Percentiles rank a stretch among this genome's conserved stretches.
Conservation (phyloP, 1,140 invertebrate species). For the Calliphora vicina region DNA sequence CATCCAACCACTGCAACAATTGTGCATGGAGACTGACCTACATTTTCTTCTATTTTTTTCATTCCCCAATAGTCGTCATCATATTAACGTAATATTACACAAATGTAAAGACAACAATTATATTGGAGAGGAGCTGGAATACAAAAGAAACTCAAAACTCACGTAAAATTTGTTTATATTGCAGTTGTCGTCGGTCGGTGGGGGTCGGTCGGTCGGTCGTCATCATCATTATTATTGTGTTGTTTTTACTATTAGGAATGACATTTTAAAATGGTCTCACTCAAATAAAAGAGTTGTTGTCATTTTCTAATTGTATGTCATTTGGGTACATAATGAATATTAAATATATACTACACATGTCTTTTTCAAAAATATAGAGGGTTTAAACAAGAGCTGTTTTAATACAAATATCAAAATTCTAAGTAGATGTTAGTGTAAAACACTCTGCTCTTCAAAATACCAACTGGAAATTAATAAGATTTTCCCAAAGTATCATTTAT, state of each 20-base stretch:
- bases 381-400: too few relatives aligned
- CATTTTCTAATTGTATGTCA: background rate
- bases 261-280: background rate
- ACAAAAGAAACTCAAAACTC: background rate
- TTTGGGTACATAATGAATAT: background rate
- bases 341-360: background rate
- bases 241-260: background rate
- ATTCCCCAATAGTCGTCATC: background rate
- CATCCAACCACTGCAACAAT: background rate
- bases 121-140: too few relatives aligned
- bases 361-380: too few relatives aligned
- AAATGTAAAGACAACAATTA: background rate
- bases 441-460: too few relatives aligned
- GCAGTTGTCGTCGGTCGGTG: background rate
- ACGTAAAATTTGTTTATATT: background rate
- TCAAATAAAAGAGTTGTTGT: background rate
- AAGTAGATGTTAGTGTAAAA: too few relatives aligned
- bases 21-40: conserved; percentile 4
- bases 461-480: too few relatives aligned
- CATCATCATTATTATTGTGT: too few relatives aligned
- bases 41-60: background rate
- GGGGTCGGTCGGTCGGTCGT: too few relatives aligned
- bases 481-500: too few relatives aligned
- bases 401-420: too few relatives aligned
- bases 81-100: conserved; percentile 18